A percentile compares a stretch with the other conserved stretches of the same genome.
Conservation (phyloP, 1,140 invertebrate genomes). For the Lineus longissimus region DNA sequence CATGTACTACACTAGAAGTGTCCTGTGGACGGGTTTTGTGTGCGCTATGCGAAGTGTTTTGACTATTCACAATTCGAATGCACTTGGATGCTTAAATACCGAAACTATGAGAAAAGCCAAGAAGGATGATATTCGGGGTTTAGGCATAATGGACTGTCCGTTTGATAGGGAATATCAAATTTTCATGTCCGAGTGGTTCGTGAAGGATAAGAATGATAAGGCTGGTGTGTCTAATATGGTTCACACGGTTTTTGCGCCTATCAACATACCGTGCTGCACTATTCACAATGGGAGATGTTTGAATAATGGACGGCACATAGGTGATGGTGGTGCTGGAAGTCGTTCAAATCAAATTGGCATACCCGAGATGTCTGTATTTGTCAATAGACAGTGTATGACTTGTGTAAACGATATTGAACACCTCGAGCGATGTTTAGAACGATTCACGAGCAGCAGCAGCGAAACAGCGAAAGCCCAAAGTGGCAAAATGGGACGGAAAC, state of each 20-base stretch:
- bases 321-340: background rate
- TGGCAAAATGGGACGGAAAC: background rate
- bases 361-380: background rate
- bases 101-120: background rate
- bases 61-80: background rate
- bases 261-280: background rate
- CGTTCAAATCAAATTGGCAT: background rate
- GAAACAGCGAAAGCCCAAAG: background rate
- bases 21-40: slow-evolving; percentile 1
- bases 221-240: background rate
- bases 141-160: slow-evolving; percentile 1
- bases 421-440: background rate
- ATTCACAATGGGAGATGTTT: background rate
- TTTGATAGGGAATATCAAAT: slow-evolving; percentile 5
- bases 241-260: slow-evolving; percentile 1
- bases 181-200: slow-evolving; percentile 3
- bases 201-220: background rate
- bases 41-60: background rate
- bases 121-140: background rate
- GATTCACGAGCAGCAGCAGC: background rate
- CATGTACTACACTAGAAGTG: slow-evolving; percentile 1
- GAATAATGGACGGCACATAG: background rate
- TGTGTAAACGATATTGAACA: slow-evolving; percentile 7
- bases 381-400: slow-evolving; percentile 3
- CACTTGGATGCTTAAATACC: background rate